phyloP scores from a whole-genome alignment of 2,888 invertebrate genomes.

The Parnassius smintheus region DNA sequence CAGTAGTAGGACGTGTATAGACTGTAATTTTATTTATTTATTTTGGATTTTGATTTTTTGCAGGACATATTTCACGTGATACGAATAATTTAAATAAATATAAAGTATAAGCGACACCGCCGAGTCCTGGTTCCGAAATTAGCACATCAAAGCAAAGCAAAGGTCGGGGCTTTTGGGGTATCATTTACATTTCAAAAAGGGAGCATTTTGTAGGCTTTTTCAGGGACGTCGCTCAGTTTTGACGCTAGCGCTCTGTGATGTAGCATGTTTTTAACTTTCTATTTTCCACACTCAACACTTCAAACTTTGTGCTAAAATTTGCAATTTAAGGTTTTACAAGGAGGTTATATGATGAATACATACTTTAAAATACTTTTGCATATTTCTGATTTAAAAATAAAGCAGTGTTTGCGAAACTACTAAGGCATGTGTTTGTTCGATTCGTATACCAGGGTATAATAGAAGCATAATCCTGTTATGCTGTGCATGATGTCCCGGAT shows the following conservation, averaged over 20 bases:
- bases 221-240: constrained; percentile 31
- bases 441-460: too few species aligned
- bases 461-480: too few species aligned
- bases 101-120: constrained; percentile 19
- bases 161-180: constrained; percentile 60
- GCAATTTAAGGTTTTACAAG: background rate
- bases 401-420: too few species aligned
- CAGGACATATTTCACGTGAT: constrained; percentile 14
- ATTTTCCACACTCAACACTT: background rate
- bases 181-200: constrained; percentile 76
- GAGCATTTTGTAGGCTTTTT: constrained; percentile 41
- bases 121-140: constrained; percentile 43
- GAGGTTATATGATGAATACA: too few species aligned
- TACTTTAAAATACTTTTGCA: too few species aligned
- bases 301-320: background rate
- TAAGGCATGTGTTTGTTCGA: too few species aligned
- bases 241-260: constrained; percentile 2
- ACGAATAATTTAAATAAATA: constrained; percentile 23
- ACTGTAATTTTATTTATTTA: too few species aligned
- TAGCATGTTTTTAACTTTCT: constrained; percentile 9
- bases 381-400: too few species aligned
- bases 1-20: too few species aligned
- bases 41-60: too few species aligned
- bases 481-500: too few species aligned
- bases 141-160: constrained; percentile 72